Percentiles rank a stretch among this genome's conserved stretches.
These are phyloP conservation scores for Drosophila siamana DNA, from an alignment of 2,888 invertebrate species.

Conservation along the genomic window DNA sequence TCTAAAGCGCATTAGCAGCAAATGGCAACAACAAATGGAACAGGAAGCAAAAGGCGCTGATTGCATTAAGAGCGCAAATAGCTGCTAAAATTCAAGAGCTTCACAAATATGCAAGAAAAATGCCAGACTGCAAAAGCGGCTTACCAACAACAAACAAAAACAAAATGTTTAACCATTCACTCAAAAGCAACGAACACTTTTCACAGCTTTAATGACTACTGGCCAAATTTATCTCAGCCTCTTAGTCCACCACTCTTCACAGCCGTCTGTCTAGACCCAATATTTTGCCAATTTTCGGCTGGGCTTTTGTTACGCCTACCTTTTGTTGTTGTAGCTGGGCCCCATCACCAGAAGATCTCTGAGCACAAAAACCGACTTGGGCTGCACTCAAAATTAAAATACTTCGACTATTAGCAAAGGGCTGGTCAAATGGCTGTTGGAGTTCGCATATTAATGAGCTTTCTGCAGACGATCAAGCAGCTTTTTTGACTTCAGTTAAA, in stretches of 20 bases:
- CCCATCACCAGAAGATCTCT: background rate
- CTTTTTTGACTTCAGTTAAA: too few relatives aligned
- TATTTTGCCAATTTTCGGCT: slow-evolving; percentile 26
- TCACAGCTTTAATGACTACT: slow-evolving; percentile 26
- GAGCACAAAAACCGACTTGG: slow-evolving; percentile 34
- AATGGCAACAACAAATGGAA: slow-evolving; percentile 29
- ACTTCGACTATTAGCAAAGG: slow-evolving; percentile 24
- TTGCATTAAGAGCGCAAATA: slow-evolving; percentile 72
- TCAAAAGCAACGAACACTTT: slow-evolving; percentile 12
- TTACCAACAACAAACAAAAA: slow-evolving; percentile 21
- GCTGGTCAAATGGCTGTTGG: slow-evolving; percentile 24
- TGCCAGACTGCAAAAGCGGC: slow-evolving; percentile 19
- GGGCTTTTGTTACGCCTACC: slow-evolving; percentile 47
- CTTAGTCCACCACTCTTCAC: background rate
- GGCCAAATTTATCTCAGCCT: background rate
- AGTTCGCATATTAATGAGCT: slow-evolving; percentile 26
- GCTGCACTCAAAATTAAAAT: slow-evolving; percentile 37
- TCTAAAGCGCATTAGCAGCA: slow-evolving; percentile 63
- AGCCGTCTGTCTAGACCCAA: slow-evolving; percentile 9
- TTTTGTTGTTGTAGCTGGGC: slow-evolving; percentile 24
- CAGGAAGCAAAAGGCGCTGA: slow-evolving; percentile 42
- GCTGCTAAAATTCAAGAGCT: slow-evolving; percentile 67
- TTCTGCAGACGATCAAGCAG: background rate
- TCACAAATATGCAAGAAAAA: slow-evolving; percentile 54
- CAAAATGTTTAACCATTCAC: slow-evolving; percentile 39